Evolutionary conservation across 2,113 vertebrate species (phyloP), one percentile per base, ranked within the genome.

Genomic region (Archocentrus centrarchus): DNA sequence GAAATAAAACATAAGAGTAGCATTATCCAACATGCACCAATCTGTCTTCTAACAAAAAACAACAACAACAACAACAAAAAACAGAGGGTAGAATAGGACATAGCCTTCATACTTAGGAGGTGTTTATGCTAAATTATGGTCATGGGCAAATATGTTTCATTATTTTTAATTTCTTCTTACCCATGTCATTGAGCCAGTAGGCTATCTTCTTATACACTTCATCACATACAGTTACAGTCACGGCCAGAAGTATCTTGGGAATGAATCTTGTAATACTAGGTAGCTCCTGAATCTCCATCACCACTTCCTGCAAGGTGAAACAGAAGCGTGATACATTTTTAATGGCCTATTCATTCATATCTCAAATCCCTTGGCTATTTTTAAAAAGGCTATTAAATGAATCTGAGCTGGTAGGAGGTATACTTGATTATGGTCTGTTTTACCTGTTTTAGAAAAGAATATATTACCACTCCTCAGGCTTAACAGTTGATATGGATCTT

Each of bases 121-220:
- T 53, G 30, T 18, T 30, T 53, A 14, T 18, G 20, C 44, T 73
- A 32, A 55, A 73, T 73, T 27, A 53, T 2, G 6, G 27, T 53
- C 47, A 73, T 14, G 17, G 47, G 27, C 68, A 55, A 73, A 27
- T 73, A 32, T 47, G 6, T 44, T 32, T 73, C 10, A 73, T 73
- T 73, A 73, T 32, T 32, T 73, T 32, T 0, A 73, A 53, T 55
- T 73, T 53, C 27, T 53, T 73, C 94, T 59, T 94, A 99, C 98
- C 98, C 98, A 98, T 98, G 92, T 99, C 97, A 2, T 99, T 99
- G 77, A 99, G 96, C 97, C 98, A 99, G 84, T 97, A 95, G 7
- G 98, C 98, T 0, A 99, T 97, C 94, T 97, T 99, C 95, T 97
- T 98, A 94, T 99, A 99, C 82, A 97, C 96, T 88, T 99, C 98